Evolutionary conservation across 2,888 invertebrate genomes (phyloP).

Genomic region (Lepidochitona cinerea): DNA sequence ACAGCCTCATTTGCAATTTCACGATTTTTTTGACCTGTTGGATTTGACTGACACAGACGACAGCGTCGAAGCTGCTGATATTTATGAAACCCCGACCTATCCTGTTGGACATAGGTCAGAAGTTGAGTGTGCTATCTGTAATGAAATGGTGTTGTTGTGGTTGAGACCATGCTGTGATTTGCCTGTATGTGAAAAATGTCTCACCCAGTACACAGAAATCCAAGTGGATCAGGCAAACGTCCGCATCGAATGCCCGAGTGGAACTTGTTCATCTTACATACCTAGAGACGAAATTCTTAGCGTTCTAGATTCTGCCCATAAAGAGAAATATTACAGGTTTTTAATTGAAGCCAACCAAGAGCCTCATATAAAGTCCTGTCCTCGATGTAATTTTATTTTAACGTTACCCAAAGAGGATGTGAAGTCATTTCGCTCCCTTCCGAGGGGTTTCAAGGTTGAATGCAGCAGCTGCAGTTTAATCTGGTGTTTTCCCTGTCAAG

Average conservation of each 20-base stretch:
- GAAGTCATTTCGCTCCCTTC: not conserved
- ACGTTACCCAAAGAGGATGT: constrained; percentile 24
- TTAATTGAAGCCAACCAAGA: constrained; percentile 67
- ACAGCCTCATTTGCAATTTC: not conserved
- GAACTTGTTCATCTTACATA: constrained; percentile 56
- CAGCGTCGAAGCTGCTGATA: not conserved
- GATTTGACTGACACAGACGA: not conserved
- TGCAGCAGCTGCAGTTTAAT: constrained; percentile 66
- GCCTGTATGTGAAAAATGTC: constrained; percentile 65
- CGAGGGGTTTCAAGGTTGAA: constrained; percentile 42
- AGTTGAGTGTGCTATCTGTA: constrained; percentile 62
- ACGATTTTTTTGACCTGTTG: not conserved
- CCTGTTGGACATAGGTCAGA: not conserved
- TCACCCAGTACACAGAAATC: constrained; percentile 55
- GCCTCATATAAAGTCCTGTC: constrained; percentile 69
- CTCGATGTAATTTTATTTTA: constrained; percentile 64
- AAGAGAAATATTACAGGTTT: constrained; percentile 64
- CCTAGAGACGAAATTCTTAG: constrained; percentile 67
- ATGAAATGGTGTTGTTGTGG: constrained; percentile 43
- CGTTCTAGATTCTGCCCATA: constrained; percentile 51
- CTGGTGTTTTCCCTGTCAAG: constrained; percentile 72
- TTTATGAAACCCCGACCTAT: not conserved
- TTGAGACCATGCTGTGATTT: constrained; percentile 66
- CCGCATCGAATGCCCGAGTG: constrained; percentile 65
- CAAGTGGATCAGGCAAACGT: constrained; percentile 63